Percentiles rank a stretch among this genome's conserved stretches.
Conservation (phyloP, 2,113 vertebrate species). For the Lontra canadensis region DNA sequence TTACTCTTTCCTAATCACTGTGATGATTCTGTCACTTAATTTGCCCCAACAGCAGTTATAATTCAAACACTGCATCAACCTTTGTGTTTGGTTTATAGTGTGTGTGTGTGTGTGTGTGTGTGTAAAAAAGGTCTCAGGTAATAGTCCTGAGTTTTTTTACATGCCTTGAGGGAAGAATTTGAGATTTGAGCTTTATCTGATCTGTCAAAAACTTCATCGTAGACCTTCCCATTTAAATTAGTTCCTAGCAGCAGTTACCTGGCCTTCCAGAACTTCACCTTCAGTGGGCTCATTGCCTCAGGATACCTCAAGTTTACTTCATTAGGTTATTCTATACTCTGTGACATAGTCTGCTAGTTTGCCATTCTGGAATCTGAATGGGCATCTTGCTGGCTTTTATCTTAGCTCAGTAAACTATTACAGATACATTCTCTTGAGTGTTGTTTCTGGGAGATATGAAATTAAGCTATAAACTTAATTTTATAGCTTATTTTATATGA, state of each 20-base stretch:
- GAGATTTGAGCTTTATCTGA: background rate
- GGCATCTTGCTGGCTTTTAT: background rate
- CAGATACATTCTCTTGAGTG: background rate
- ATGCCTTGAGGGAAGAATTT: background rate
- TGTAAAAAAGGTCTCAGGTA: background rate
- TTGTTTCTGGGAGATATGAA: background rate
- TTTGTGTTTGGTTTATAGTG: background rate
- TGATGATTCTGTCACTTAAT: background rate
- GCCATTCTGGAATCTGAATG: background rate
- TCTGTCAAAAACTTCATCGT: background rate
- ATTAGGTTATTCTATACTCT: background rate
- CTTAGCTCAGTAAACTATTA: background rate
- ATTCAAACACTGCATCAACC: background rate
- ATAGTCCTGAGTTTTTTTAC: background rate
- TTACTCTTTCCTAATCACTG: background rate
- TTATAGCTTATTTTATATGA: no score
- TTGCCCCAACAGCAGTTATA: background rate
- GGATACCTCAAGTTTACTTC: background rate
- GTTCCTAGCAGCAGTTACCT: background rate
- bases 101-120: background rate
- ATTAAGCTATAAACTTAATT: background rate
- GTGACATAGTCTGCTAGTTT: background rate
- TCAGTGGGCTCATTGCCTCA: background rate
- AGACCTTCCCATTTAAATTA: background rate
- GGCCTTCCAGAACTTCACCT: background rate